phyloP scores from a whole-genome alignment of 53 echinoderm and acorn worm species.

The Antedon mediterranea region DNA sequence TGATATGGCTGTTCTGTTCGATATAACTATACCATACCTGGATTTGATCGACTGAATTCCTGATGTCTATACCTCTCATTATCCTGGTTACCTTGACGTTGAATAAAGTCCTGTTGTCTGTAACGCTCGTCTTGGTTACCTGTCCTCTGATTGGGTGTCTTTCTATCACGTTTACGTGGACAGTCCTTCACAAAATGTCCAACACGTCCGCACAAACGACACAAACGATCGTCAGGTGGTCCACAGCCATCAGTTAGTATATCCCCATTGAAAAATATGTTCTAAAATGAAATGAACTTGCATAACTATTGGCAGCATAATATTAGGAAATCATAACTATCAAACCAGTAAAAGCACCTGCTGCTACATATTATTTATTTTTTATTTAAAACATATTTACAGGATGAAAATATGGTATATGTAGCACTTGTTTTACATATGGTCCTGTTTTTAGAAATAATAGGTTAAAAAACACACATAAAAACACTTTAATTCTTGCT shows the following conservation, averaged over 20 bases:
- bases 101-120: neutral
- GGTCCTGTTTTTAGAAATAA: too few species aligned
- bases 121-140: conserved; percentile 1
- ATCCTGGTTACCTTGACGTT: neutral
- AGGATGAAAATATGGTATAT: neutral
- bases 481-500: too few species aligned
- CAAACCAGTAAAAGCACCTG: neutral
- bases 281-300: conserved; percentile 33
- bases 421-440: neutral
- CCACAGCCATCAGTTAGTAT: conserved; percentile 46
- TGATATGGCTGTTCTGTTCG: too few species aligned
- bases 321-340: neutral
- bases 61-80: conserved; percentile 2
- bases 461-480: too few species aligned
- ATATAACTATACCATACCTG: neutral
- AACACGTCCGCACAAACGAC: conserved; percentile 74
- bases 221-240: conserved; percentile 75
- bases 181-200: conserved; percentile 89
- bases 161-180: conserved; percentile 29
- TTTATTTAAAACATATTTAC: neutral
- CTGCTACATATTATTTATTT: too few species aligned
- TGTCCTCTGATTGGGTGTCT: neutral
- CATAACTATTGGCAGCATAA: neutral
- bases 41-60: neutral
- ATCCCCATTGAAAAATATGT: conserved; percentile 45